These are phyloP conservation scores for Micoletzkya japonica DNA, from an alignment of 2,888 invertebrate genomes.

Conservation along the genomic window DNA sequence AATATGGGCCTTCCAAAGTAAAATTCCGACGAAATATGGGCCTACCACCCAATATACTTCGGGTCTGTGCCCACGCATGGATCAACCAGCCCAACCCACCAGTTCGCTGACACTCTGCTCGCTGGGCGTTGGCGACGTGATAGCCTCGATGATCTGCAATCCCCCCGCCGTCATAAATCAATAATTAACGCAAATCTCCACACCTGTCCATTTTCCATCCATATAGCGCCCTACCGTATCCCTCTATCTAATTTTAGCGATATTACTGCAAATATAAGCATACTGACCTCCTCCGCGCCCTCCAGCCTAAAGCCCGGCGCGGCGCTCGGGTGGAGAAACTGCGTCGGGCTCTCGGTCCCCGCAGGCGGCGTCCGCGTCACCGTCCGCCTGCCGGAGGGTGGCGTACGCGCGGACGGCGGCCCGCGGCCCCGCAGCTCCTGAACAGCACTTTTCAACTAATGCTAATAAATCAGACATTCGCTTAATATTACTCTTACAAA, in stretches of 20 bases:
- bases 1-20: too few relatives aligned
- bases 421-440: too few relatives aligned
- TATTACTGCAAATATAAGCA: background rate
- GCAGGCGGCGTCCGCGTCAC: too few relatives aligned
- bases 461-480: too few relatives aligned
- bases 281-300: slow-evolving; percentile 14
- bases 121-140: slow-evolving; percentile 3
- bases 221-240: background rate
- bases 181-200: background rate
- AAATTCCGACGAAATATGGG: too few relatives aligned
- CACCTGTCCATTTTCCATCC: background rate
- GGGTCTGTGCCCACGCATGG: too few relatives aligned
- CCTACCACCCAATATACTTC: background rate
- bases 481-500: too few relatives aligned
- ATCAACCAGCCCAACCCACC: too few relatives aligned
- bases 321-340: slow-evolving; percentile 23
- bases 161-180: background rate
- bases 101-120: slow-evolving; percentile 9
- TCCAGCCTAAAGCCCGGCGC: background rate
- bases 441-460: too few relatives aligned
- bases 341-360: too few relatives aligned
- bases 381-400: too few relatives aligned
- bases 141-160: background rate
- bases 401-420: too few relatives aligned
- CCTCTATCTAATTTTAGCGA: background rate